A percentile compares a stretch with the other conserved stretches of the same genome.
phyloP scores from a whole-genome alignment of 2,797 vertebrate species.

The Uromys caudimaculatus region DNA sequence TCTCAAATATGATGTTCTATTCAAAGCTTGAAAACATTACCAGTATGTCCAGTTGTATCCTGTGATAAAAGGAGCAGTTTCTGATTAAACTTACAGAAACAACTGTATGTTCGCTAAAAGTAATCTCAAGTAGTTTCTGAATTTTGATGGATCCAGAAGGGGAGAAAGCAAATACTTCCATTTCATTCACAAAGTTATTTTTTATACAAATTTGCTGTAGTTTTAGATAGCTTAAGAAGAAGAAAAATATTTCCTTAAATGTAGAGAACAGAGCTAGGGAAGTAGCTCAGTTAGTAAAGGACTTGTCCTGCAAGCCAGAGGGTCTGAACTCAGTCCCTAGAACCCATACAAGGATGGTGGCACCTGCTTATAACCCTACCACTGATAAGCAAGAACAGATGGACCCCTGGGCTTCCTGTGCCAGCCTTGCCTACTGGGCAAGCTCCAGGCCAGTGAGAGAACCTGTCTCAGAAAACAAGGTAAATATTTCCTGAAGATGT shows the following conservation, averaged over 20 bases:
- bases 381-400: neutral
- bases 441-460: neutral
- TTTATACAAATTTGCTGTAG: neutral
- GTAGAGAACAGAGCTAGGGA: neutral
- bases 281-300: neutral
- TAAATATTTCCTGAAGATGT: neutral
- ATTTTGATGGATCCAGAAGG: neutral
- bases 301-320: neutral
- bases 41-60: neutral
- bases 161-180: neutral
- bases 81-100: neutral
- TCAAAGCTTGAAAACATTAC: neutral
- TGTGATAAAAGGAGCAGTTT: neutral
- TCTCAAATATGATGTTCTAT: neutral
- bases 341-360: neutral
- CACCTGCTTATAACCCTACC: neutral
- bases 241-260: neutral
- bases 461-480: neutral
- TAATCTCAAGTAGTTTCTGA: neutral
- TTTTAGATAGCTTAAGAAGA: neutral
- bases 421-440: neutral
- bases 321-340: neutral
- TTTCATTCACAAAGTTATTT: neutral
- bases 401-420: neutral
- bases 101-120: neutral